These are phyloP conservation scores for Drosophila greeni DNA, from an alignment of 2,888 invertebrate species.

Conservation along the genomic window DNA sequence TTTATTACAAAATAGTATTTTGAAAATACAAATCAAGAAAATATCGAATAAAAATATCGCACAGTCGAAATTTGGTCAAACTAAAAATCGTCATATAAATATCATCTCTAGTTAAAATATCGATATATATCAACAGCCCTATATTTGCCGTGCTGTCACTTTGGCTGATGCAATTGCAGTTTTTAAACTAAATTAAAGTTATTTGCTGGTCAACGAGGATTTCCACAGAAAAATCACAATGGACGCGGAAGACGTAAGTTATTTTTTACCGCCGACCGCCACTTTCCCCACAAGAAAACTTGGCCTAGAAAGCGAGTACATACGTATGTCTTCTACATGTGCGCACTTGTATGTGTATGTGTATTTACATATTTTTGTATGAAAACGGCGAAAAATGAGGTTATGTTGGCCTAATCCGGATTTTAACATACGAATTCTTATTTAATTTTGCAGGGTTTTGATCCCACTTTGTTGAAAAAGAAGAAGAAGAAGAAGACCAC, in stretches of 20 bases:
- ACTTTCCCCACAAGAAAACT: not conserved
- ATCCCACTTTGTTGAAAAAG: constrained; percentile 91
- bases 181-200: constrained; percentile 24
- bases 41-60: no score
- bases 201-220: constrained; percentile 3
- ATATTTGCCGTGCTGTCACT: constrained; percentile 39
- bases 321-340: constrained; percentile 13
- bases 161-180: constrained; percentile 60
- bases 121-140: no score
- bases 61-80: no score
- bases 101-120: no score
- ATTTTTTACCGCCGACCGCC: not conserved
- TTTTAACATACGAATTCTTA: constrained; percentile 19
- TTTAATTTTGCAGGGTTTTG: constrained; percentile 83
- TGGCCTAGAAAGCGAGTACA: constrained; percentile 2
- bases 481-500: constrained; percentile 96
- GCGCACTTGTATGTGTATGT: constrained; percentile 17
- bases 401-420: constrained; percentile 33
- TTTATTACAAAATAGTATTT: no score
- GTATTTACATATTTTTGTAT: constrained; percentile 30
- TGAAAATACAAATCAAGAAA: no score
- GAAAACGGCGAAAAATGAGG: constrained; percentile 30
- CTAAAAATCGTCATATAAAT: no score
- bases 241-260: constrained; percentile 66
- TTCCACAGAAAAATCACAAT: constrained; percentile 35